These are phyloP conservation scores for Chrysolina haemoptera DNA, from an alignment of 2,888 invertebrate species.

Conservation along the genomic window DNA sequence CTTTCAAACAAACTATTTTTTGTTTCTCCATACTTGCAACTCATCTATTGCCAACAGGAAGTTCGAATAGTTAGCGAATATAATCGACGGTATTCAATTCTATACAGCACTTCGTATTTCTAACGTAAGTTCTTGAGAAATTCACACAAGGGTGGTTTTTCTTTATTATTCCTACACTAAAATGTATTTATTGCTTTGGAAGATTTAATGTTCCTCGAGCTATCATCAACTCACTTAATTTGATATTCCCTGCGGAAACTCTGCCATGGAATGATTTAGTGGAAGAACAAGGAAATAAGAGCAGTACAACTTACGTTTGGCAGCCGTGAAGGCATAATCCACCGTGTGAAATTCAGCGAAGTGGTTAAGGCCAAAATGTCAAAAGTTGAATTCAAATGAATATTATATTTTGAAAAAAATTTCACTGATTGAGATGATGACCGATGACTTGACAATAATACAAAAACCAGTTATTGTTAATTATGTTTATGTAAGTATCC, in stretches of 20 bases:
- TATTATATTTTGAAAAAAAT: no score
- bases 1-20: no score
- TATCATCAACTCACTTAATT: not conserved
- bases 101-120: not conserved
- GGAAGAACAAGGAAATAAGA: not conserved
- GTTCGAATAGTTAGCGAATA: not conserved
- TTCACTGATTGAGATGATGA: no score
- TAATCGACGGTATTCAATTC: constrained; percentile 1
- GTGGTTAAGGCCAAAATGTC: no score
- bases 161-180: not conserved
- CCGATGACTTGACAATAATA: no score
- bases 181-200: not conserved
- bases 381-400: no score
- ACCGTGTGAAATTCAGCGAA: no score
- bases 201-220: not conserved
- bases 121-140: constrained; percentile 1
- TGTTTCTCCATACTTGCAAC: no score
- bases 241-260: not conserved
- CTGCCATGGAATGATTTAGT: not conserved
- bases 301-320: not conserved
- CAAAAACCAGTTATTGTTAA: no score
- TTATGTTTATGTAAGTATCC: no score
- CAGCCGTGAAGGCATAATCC: not conserved
- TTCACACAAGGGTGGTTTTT: not conserved
- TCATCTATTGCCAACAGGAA: not conserved